Evolutionary conservation across 2,888 invertebrate species (phyloP).

Genomic region (Epistrophe eligans): DNA sequence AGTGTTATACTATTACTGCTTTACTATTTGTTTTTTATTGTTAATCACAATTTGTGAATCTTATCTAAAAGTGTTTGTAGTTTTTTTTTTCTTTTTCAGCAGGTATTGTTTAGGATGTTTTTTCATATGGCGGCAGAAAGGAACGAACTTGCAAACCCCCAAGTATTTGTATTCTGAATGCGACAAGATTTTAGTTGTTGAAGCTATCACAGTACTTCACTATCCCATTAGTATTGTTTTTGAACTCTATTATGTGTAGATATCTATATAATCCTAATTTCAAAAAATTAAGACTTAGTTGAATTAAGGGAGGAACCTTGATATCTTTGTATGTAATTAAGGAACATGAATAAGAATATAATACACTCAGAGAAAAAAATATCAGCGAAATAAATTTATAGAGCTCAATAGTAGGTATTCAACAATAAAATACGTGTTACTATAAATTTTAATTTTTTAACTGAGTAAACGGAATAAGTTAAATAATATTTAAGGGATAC

Average conservation of each 20-base stretch:
- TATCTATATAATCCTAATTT: conserved; percentile 9
- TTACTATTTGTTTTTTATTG: conserved; percentile 52
- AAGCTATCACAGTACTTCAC: conserved; percentile 83
- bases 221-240: conserved; percentile 73
- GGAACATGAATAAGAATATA: conserved; percentile 35
- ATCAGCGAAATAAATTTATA: background rate
- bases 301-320: conserved; percentile 11
- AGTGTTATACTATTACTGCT: conserved; percentile 20
- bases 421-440: background rate
- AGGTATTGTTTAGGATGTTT: conserved; percentile 55
- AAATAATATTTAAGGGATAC: background rate
- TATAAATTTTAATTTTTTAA: background rate
- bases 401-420: too few relatives aligned
- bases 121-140: conserved; percentile 77
- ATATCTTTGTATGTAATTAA: conserved; percentile 4
- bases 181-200: conserved; percentile 74
- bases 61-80: conserved; percentile 33
- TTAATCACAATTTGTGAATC: conserved; percentile 41
- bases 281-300: background rate
- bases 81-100: conserved; percentile 39
- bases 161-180: conserved; percentile 69
- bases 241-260: conserved; percentile 1
- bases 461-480: background rate
- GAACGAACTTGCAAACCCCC: conserved; percentile 76
- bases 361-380: background rate